Evolutionary conservation across 1,140 invertebrate genomes (phyloP).

Genomic region (Schlechtendalia chinensis): DNA sequence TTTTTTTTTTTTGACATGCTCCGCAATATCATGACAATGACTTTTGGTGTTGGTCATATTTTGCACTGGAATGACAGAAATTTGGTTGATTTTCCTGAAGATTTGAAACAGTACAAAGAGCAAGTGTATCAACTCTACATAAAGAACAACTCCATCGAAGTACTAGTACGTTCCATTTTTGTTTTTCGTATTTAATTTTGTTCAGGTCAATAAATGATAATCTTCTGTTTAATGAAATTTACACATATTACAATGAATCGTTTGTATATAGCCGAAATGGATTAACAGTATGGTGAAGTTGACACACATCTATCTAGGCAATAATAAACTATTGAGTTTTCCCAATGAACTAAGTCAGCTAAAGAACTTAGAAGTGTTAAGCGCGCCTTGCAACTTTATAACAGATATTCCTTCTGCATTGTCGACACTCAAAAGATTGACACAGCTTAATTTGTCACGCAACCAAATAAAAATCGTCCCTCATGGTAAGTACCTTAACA

Average conservation of each 20-base stretch:
- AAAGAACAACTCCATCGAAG: constrained; percentile 35
- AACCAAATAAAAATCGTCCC: constrained; percentile 19
- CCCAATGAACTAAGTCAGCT: constrained; percentile 10
- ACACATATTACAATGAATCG: background rate
- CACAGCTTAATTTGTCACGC: constrained; percentile 19
- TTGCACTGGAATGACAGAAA: constrained; percentile 44
- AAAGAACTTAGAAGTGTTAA: constrained; percentile 24
- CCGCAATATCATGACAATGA: constrained; percentile 1
- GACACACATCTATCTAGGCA: constrained; percentile 23
- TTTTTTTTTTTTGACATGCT: constrained; percentile 24
- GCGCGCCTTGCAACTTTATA: background rate
- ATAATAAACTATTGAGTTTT: constrained; percentile 24
- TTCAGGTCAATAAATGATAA: background rate
- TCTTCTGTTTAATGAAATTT: background rate
- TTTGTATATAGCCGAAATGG: constrained; percentile 21
- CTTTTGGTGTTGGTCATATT: constrained; percentile 25
- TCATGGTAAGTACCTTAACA: background rate
- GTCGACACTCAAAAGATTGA: constrained; percentile 9
- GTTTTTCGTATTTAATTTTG: too few species aligned
- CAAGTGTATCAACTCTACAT: constrained; percentile 35
- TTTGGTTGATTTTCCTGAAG: constrained; percentile 15
- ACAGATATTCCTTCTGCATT: background rate
- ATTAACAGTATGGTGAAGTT: constrained; percentile 28
- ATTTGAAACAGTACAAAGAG: constrained; percentile 6
- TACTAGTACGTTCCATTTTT: constrained; percentile 10